phyloP scores from a whole-genome alignment of 1,140 invertebrate genomes.

The Orchestia grillus region DNA sequence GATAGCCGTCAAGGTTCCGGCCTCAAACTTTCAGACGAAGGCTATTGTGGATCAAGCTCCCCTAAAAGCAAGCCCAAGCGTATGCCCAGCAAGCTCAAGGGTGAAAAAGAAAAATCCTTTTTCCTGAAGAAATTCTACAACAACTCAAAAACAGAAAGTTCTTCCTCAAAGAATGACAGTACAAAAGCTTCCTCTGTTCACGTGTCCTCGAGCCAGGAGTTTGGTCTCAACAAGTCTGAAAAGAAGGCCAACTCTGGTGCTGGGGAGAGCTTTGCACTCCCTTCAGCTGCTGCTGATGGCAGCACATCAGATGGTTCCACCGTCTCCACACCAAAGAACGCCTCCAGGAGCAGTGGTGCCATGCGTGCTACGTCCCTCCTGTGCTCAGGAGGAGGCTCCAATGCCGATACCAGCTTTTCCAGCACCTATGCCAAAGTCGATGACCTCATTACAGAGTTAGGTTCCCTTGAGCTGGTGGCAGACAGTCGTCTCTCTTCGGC shows the following conservation, averaged over 20 bases:
- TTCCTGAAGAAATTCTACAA: neutral
- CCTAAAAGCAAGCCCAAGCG: neutral
- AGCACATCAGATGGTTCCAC: neutral
- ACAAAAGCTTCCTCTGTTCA: neutral
- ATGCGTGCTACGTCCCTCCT: neutral
- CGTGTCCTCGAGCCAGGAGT: neutral
- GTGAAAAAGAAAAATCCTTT: conserved; percentile 15
- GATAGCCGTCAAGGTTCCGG: neutral
- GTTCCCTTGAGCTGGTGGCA: neutral
- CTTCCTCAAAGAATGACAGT: neutral
- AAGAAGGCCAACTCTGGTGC: neutral
- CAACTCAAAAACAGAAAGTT: neutral
- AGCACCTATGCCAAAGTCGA: conserved; percentile 42
- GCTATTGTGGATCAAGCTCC: neutral
- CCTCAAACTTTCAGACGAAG: neutral
- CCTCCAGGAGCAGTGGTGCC: neutral
- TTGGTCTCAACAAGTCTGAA: neutral
- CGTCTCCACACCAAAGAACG: conserved; percentile 5
- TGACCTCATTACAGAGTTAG: neutral
- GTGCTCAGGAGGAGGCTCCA: neutral
- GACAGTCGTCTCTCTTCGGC: conserved; percentile 11
- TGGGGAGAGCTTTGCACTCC: neutral
- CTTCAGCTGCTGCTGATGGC: neutral
- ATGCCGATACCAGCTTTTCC: conserved; percentile 18
- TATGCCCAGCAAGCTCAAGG: neutral